Evolutionary conservation across 2,797 vertebrate genomes (phyloP).

Genomic region (Myiotriccus ornatus): DNA sequence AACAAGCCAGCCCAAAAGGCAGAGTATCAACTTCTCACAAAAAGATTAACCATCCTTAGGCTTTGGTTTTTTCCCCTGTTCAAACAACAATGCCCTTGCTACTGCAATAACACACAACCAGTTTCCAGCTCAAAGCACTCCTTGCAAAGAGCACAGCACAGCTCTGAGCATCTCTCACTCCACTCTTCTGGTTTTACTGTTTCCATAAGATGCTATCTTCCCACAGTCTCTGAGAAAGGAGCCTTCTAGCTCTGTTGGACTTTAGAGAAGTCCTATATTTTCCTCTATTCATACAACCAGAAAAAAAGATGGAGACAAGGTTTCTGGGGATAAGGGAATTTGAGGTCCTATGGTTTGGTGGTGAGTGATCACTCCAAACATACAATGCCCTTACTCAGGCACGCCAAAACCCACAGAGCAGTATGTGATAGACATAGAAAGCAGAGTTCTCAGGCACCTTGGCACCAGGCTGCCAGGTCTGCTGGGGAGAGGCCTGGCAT

Average conservation of each 20-base stretch:
- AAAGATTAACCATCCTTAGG: background rate
- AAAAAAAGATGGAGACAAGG: background rate
- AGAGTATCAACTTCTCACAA: background rate
- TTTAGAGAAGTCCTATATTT: background rate
- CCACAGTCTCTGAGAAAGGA: background rate
- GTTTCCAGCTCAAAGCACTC: background rate
- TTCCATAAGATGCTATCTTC: background rate
- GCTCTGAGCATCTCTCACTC: background rate
- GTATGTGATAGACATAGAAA: background rate
- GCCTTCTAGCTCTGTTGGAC: background rate
- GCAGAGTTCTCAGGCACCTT: background rate
- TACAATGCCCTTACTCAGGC: background rate
- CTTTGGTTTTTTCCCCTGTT: background rate
- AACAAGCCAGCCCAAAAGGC: background rate
- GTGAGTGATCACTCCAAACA: background rate
- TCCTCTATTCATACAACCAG: background rate
- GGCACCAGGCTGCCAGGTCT: background rate
- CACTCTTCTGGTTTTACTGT: background rate
- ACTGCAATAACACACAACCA: background rate
- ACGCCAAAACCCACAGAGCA: fast-evolving
- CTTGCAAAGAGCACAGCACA: background rate
- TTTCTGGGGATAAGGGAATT: background rate
- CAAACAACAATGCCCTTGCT: background rate
- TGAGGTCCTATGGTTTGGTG: background rate
- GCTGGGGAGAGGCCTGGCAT: background rate